Conservation (phyloP, 2,113 vertebrate species). For the Amblyornis subalaris region DNA sequence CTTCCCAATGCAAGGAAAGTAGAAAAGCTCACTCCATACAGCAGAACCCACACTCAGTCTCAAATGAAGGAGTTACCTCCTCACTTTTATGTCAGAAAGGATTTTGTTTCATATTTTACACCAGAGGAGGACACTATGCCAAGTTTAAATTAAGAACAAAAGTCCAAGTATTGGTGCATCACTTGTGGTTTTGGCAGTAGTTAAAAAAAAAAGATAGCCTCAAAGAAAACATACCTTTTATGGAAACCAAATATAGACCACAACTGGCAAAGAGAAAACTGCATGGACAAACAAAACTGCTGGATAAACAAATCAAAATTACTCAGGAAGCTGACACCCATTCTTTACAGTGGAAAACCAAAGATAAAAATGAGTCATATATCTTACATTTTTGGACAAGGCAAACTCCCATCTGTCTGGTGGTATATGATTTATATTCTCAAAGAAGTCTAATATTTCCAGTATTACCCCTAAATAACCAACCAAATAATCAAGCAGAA, state of each 20-base stretch:
- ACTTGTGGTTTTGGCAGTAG: constrained; percentile 85
- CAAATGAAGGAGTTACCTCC: constrained; percentile 17
- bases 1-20: not conserved
- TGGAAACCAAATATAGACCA: constrained; percentile 86
- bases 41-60: not conserved
- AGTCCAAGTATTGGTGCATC: constrained; percentile 81
- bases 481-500: constrained; percentile 60
- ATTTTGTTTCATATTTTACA: constrained; percentile 79
- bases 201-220: constrained; percentile 65
- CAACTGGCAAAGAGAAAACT: constrained; percentile 79
- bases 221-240: constrained; percentile 88
- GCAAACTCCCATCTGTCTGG: constrained; percentile 67
- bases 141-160: constrained; percentile 92
- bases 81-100: constrained; percentile 70
- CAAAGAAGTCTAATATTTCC: constrained; percentile 71
- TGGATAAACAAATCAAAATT: constrained; percentile 88
- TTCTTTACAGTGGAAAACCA: constrained; percentile 77
- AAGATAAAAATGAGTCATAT: constrained; percentile 79
- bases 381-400: constrained; percentile 74
- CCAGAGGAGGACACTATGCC: constrained; percentile 70
- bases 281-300: constrained; percentile 82
- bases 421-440: constrained; percentile 63
- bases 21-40: not conserved
- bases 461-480: constrained; percentile 69
- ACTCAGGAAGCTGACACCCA: constrained; percentile 79